Evolutionary conservation across 2,888 invertebrate genomes (phyloP), one percentile per base, ranked within the genome.

Genomic region (Spicauda simplicius): DNA sequence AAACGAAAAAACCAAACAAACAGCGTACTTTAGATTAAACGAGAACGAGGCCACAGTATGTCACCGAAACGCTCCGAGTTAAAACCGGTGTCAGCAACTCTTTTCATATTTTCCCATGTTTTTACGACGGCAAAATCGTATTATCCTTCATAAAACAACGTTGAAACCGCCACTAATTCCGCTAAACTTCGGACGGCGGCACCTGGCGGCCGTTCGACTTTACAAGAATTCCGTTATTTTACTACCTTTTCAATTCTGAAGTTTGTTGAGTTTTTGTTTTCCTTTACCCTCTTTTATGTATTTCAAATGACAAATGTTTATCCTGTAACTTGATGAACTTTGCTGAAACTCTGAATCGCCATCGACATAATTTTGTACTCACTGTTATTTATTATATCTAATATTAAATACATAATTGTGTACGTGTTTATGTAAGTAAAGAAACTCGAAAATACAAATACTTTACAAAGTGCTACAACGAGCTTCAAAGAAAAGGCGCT

Each of bases 151-250:
- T 77, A 75, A 78, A 78, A 77, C 72, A 66, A 73, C 74, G 72
- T 70, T 56, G 71, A 70, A 69, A 71, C 59, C 61, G 71, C 73
- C 71, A 76, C 79, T 84, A 84, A 86, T 85, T 83, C 81, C 69
- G 70, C 62, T 60, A 79, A 83, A 83, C 74, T 83, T 82, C 64
- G 62, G 73, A 66, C 73, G 79, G 78, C 80, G 83, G 83, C 86
- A 86, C 86, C 86, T 86, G 86, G 77, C 78, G 77, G 79, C 80
- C 79, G 77, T 82, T 76, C 74, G 75, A 78, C 79, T 85, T 79
- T 69, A 56, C 53, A 50, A 33, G 61, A 68, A 50, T 52, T 56
- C 30, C 55, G 67, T 68, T 71, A 72, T 72, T 72, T 70, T 73
- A 70, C 70, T 68, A 61, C 68, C 53, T 68, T 70, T 70, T 69